Evolutionary conservation across 2,797 vertebrate genomes (phyloP), one percentile per base, ranked within the genome.

Genomic region (Nothura maculosa): DNA sequence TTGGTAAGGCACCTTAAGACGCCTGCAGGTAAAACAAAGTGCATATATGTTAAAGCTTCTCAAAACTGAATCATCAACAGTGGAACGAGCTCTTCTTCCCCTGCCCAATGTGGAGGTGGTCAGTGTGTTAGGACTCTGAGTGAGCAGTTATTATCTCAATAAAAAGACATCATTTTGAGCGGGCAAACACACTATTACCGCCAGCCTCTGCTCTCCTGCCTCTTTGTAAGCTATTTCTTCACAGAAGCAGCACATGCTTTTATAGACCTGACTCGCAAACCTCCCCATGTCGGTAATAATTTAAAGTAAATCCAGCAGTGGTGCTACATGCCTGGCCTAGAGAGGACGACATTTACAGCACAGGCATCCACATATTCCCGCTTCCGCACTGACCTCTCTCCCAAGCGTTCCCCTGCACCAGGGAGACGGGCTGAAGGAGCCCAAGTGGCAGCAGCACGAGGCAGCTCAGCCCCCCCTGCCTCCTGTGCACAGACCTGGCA

Each of bases 281-380:
- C 67, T 91, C 87, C 86, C 76, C 92, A 94, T 81, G 90, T 73
- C 85, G 30, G 91, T 85, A 93, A 90, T 91, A 91, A 84, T 93
- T 89, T 57, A 63, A 28, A 81, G 92, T 87, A 96, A 96, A 95
- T 96, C 93, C 94, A 96, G 93, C 84, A 1, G 73, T 85, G 93
- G 84, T 94, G 95, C 89, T 74, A 93, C 94, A 94, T 13, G 92
- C 92, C 90, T 87, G 96, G 87, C 95, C 96, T 43, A 94, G 84
- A 94, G 92, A 84, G 86, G 96, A 13, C 92, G 90, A 55, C 86
- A 68, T 85, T 94, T 94, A 73, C 27, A 94, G 95, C 81, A 18
- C 60, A 62, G 85, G 87, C 27, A 87, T 13, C 79, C 76, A 58
- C 18, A 2, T 14, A 10, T 10, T 3, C 6, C 38, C 67, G 15